Conservation (phyloP, 2,113 vertebrate genomes). For the Engystomops pustulosus region DNA sequence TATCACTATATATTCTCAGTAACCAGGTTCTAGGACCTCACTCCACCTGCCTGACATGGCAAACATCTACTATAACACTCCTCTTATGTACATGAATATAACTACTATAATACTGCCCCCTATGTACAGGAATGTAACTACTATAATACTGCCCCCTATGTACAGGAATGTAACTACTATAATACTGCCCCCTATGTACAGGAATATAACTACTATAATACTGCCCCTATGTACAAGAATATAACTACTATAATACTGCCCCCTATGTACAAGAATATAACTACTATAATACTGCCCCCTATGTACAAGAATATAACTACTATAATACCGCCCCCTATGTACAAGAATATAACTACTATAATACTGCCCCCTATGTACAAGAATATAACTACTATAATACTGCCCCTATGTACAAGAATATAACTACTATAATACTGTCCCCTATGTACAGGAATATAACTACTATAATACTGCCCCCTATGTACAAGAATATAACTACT, state of each 20-base stretch:
- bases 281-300: constrained; percentile 1
- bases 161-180: neutral
- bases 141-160: constrained; percentile 1
- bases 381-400: constrained; percentile 9
- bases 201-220: constrained; percentile 1
- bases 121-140: constrained; percentile 6
- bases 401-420: neutral
- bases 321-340: neutral
- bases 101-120: neutral
- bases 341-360: constrained; percentile 1
- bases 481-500: too few relatives aligned
- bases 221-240: neutral
- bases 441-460: too few relatives aligned
- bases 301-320: neutral
- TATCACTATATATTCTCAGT: neutral
- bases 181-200: neutral
- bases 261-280: constrained; percentile 7
- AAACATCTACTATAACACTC: too few relatives aligned
- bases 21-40: neutral
- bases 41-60: neutral
- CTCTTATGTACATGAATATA: neutral
- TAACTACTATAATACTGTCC: too few relatives aligned
- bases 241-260: constrained; percentile 3
- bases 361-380: neutral
- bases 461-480: too few relatives aligned